Conservation (phyloP, 2,797 vertebrate genomes). For the Poeciliopsis infans region DNA sequence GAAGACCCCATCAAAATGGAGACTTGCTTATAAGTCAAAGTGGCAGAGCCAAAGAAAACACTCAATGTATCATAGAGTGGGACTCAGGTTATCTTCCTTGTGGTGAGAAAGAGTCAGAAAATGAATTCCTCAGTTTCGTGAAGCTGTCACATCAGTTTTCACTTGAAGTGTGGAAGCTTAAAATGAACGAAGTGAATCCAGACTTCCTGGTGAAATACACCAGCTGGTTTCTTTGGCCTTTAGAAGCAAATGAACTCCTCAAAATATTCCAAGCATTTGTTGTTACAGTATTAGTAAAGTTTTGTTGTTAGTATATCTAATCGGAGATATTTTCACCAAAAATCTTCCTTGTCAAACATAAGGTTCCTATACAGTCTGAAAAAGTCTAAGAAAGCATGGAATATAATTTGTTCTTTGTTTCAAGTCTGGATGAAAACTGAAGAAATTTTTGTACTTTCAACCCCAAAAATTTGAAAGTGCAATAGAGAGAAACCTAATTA, state of each 20-base stretch:
- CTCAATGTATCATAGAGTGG: constrained; percentile 34
- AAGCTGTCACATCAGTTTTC: constrained; percentile 48
- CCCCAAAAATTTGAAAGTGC: background rate
- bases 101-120: constrained; percentile 23
- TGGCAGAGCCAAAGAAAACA: constrained; percentile 19
- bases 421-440: background rate
- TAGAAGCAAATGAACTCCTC: constrained; percentile 2
- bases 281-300: too few species aligned
- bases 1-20: constrained; percentile 44
- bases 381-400: background rate
- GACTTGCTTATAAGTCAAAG: constrained; percentile 42
- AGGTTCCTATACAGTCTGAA: background rate
- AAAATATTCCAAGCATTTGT: background rate
- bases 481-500: background rate
- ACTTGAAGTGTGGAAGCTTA: constrained; percentile 13
- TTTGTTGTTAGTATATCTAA: background rate
- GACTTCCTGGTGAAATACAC: background rate
- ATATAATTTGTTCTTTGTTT: background rate
- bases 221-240: background rate
- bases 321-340: background rate
- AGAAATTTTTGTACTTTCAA: background rate
- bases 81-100: constrained; percentile 19
- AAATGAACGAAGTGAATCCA: constrained; percentile 34
- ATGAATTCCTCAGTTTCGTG: constrained; percentile 39
- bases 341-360: background rate